Evolutionary conservation across 53 echinoderm and acorn worm genomes (phyloP).

Genomic region (Arbacia lixula): DNA sequence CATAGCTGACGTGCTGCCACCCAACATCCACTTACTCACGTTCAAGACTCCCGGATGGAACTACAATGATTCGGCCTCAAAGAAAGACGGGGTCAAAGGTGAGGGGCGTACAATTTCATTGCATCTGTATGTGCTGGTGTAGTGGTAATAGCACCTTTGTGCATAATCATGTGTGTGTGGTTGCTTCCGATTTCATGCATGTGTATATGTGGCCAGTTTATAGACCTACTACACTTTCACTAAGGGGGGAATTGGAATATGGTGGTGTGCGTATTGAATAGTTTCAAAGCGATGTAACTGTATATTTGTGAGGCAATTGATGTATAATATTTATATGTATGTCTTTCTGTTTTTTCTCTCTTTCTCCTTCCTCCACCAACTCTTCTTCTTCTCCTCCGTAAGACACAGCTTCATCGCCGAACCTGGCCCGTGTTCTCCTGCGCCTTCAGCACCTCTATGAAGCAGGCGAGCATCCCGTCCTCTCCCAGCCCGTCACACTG

Average conservation of each 20-base stretch:
- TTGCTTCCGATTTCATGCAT: too few species aligned
- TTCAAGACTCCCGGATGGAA: slow-evolving; percentile 85
- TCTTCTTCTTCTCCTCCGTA: neutral
- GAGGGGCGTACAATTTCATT: too few species aligned
- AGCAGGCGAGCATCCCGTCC: slow-evolving; percentile 62
- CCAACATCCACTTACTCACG: slow-evolving; percentile 76
- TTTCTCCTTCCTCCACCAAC: neutral
- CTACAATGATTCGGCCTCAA: slow-evolving; percentile 35
- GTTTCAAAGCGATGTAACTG: too few species aligned
- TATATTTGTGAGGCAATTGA: too few species aligned
- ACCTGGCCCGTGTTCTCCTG: slow-evolving; percentile 67
- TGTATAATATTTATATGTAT: too few species aligned
- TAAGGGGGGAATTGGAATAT: too few species aligned
- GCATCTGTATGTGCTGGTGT: too few species aligned
- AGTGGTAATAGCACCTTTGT: too few species aligned
- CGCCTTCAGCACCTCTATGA: slow-evolving; percentile 82
- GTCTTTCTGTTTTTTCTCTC: neutral
- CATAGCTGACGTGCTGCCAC: slow-evolving; percentile 60
- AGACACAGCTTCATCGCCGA: neutral
- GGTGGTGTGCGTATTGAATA: too few species aligned
- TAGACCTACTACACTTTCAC: too few species aligned
- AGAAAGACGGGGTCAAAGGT: neutral
- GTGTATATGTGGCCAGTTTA: too few species aligned
- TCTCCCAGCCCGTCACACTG: slow-evolving; percentile 66
- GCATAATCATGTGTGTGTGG: too few species aligned